phyloP scores from a whole-genome alignment of 2,113 vertebrate species.

The Phainopepla nitens region DNA sequence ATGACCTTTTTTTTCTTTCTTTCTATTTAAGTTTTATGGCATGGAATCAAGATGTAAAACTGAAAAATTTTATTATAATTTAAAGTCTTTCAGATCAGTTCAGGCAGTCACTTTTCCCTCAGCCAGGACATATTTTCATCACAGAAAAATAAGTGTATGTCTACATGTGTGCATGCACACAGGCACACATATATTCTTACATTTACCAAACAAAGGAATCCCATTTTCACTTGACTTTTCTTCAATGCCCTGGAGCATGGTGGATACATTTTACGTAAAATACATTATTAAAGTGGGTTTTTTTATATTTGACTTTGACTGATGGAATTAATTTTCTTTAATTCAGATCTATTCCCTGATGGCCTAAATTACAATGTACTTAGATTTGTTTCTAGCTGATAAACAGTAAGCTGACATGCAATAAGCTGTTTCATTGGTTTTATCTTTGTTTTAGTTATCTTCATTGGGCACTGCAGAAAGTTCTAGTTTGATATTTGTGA shows the following conservation, averaged over 20 bases:
- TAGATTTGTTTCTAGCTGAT: conserved; percentile 33
- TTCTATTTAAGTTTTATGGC: not conserved
- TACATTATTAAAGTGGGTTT: not conserved
- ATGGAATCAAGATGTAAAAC: not conserved
- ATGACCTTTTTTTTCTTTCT: not conserved
- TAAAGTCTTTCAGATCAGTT: not conserved
- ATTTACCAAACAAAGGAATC: not conserved
- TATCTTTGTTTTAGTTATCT: conserved; percentile 24
- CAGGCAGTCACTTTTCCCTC: not conserved
- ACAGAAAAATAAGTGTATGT: not conserved
- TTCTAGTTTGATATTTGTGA: not conserved
- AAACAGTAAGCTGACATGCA: not conserved
- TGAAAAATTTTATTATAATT: not conserved
- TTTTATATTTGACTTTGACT: conserved; percentile 1
- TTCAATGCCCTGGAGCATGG: not conserved
- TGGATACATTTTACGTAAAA: not conserved
- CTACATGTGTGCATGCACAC: not conserved
- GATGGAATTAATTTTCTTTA: conserved; percentile 46
- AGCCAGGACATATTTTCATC: not conserved
- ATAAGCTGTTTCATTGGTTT: not conserved
- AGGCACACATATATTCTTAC: not conserved
- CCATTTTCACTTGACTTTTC: not conserved
- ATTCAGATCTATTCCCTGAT: conserved; percentile 18
- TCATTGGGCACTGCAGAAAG: not conserved
- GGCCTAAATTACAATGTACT: not conserved